phyloP scores from a whole-genome alignment of 2,797 vertebrate species.

The Chrysocyon brachyurus region DNA sequence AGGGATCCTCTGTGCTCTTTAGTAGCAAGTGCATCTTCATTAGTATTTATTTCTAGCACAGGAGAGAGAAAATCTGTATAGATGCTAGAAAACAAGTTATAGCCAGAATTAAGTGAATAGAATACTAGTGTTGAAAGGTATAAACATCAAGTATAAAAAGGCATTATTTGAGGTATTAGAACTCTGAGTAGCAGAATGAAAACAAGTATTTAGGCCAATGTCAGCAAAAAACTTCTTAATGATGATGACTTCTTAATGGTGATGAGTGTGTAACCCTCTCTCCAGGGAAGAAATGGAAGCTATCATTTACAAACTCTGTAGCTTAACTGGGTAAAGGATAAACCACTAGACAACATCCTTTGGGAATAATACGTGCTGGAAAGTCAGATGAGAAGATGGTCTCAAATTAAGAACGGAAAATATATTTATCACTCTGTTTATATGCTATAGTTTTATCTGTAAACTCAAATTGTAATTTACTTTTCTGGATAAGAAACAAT shows the following conservation, averaged over 20 bases:
- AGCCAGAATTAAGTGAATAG: conserved; percentile 19
- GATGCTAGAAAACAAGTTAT: not conserved
- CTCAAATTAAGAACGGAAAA: conserved; percentile 42
- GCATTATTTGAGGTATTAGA: conserved; percentile 62
- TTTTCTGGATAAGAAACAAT: conserved; percentile 16
- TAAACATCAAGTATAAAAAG: conserved; percentile 38
- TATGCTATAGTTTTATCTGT: not conserved
- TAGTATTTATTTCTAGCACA: conserved; percentile 30
- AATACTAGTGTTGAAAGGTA: not conserved
- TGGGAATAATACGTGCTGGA: not conserved
- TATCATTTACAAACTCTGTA: conserved; percentile 13
- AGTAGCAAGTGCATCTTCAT: conserved; percentile 37
- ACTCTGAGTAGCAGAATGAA: not conserved
- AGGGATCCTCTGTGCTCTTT: not conserved
- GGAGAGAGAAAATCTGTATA: not conserved
- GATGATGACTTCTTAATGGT: conserved; percentile 61
- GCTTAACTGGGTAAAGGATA: conserved; percentile 45
- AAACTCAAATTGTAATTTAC: not conserved
- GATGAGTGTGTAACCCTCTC: conserved; percentile 25
- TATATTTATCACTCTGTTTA: not conserved
- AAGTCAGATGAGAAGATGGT: not conserved
- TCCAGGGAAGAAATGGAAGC: conserved; percentile 10
- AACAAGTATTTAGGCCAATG: conserved; percentile 19
- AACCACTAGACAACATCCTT: not conserved
- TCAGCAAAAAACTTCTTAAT: conserved; percentile 58